Base-by-base conservation (phyloP, 2,888 invertebrate species). In the Boloria euphrosyne region DNA sequence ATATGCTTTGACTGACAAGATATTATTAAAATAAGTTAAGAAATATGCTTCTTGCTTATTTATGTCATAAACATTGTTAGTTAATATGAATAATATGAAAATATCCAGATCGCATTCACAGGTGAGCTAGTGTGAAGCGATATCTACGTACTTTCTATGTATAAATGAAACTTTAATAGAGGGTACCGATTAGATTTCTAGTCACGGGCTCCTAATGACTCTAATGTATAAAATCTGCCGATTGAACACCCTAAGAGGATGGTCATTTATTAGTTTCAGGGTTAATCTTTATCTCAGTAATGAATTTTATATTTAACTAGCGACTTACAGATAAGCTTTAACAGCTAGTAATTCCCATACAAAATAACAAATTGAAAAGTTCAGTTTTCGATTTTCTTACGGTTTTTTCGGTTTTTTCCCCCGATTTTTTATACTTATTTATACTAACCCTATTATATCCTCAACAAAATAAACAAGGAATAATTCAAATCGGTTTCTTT, bases 141-240 rank as follows among this genome's bases (percentile, higher is more conserved):
- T n/a, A n/a, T 54, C 10, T 46, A 49, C 1, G 17, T 54, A 46
- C 16, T 59, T 13, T 44, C 27, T 18, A 47, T 22, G 52, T 46
- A 54, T 31, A 65, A 63, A 65, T 22, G 16, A 67, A 54, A 51
- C 54, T 52, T 44, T 60, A 68, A 59, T 62, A 63, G 60, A 59
- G 60, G 38, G 52, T 31, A 51, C 22, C 65, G 50, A 76, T 85
- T 78, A 73, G 31, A 76, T 79, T 82, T 80, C 81, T 64, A 66
- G 79, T 80, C 86, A 85, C 85, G 86, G 74, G 74, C 76, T 72
- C 74, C 77, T 78, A 83, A 83, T 81, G 79, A 79, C 78, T 81
- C 80, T 75, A 75, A 68, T 74, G 78, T 79, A 80, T 80, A 80
- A 84, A 82, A 80, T 81, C 75, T 67, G 50, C 14, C n/a, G 16